These are phyloP conservation scores for Endotricha flammealis DNA, from an alignment of 2,888 invertebrate genomes.

Conservation along the genomic window DNA sequence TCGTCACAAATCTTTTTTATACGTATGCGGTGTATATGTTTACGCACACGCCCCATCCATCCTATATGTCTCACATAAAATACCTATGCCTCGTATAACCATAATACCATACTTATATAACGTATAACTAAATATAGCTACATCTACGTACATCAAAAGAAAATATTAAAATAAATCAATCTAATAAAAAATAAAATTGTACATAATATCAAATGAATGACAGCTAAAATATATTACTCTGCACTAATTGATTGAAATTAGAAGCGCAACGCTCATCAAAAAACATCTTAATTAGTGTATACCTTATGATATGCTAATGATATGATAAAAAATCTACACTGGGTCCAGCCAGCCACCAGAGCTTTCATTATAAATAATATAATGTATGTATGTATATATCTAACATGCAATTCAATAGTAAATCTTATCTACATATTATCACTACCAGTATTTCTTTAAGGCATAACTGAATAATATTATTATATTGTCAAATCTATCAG, in stretches of 20 bases:
- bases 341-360: conserved; percentile 59
- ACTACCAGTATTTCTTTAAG: conserved; percentile 70
- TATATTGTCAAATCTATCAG: conserved; percentile 76
- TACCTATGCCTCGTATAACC: no score
- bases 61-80: no score
- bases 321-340: conserved; percentile 75
- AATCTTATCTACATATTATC: conserved; percentile 50
- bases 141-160: conserved; percentile 1
- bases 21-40: no score
- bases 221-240: conserved; percentile 18
- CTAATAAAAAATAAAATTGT: conserved; percentile 8
- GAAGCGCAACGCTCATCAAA: conserved; percentile 38
- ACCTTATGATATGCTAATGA: conserved; percentile 73
- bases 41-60: no score
- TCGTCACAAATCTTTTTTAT: no score
- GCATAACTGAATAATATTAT: conserved; percentile 66
- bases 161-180: conserved; percentile 9
- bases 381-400: conserved; percentile 40
- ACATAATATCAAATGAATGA: conserved; percentile 2
- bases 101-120: no score
- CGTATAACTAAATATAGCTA: neutral
- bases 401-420: conserved; percentile 63
- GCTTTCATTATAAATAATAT: conserved; percentile 38
- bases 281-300: conserved; percentile 44
- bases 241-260: conserved; percentile 16